These are phyloP conservation scores for Rapana venosa DNA, from an alignment of 2,888 invertebrate genomes.

Conservation along the genomic window DNA sequence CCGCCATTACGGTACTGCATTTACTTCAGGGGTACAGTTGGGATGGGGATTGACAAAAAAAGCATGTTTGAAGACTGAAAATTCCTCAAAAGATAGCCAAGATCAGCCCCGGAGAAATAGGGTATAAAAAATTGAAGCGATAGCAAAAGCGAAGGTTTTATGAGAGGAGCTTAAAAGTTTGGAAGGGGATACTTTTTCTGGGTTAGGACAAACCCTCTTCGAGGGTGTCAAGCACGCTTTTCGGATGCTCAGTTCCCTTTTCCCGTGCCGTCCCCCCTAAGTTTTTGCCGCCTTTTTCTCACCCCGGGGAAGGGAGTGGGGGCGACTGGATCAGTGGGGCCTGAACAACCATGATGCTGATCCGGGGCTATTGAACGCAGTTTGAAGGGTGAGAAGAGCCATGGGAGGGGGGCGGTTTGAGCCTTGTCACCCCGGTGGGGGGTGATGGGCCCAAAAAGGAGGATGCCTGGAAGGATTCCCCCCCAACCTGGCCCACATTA, in stretches of 20 bases:
- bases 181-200: constrained; percentile 99
- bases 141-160: no score
- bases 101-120: no score
- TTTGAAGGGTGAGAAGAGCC: constrained; percentile 79
- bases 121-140: no score
- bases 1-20: no score
- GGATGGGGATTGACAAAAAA: no score
- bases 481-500: constrained; percentile 91
- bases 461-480: constrained; percentile 84
- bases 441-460: constrained; percentile 79
- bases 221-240: constrained; percentile 91
- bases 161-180: constrained; percentile 90
- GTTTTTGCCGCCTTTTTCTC: constrained; percentile 86
- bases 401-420: constrained; percentile 79
- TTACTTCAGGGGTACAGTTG: no score
- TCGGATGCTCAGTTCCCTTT: constrained; percentile 86
- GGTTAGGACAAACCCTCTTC: constrained; percentile 98
- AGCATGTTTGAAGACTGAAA: no score
- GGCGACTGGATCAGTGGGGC: constrained; percentile 91
- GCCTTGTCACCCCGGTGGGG: constrained; percentile 80
- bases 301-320: constrained; percentile 92
- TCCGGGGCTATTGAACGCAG: constrained; percentile 75
- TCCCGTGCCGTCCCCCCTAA: constrained; percentile 71
- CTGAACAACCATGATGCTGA: constrained; percentile 93
- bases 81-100: no score